phyloP scores from a whole-genome alignment of 2,113 vertebrate species.

The Mus pahari region DNA sequence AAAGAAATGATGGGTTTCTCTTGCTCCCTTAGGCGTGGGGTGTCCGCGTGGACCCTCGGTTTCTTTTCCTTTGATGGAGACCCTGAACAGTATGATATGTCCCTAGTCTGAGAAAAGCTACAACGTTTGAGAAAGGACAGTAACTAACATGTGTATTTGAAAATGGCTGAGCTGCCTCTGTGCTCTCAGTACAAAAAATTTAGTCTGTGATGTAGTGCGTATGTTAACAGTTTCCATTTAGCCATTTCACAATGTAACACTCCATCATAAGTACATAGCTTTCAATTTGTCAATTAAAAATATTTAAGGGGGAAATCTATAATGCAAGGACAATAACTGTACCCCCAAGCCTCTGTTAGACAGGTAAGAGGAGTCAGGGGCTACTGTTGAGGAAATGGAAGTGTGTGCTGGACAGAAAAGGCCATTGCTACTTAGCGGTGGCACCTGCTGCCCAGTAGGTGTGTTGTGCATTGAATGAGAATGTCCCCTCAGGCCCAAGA shows the following conservation, averaged over 20 bases:
- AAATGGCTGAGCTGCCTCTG: not conserved
- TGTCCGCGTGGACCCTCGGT: not conserved
- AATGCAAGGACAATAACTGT: not conserved
- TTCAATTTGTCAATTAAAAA: not conserved
- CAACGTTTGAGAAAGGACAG: not conserved
- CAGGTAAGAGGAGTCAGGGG: not conserved
- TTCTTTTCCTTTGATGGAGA: not conserved
- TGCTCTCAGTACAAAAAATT: not conserved
- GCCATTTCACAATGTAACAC: not conserved
- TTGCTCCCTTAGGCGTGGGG: not conserved
- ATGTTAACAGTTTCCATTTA: not conserved
- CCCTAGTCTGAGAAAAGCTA: not conserved
- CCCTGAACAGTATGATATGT: not conserved
- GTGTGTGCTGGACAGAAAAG: accelerated
- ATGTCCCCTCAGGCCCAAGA: not conserved
- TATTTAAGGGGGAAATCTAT: not conserved
- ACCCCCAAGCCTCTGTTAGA: not conserved
- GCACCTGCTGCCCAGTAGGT: not conserved
- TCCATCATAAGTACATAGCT: not conserved
- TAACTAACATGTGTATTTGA: not conserved
- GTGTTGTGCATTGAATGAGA: not conserved
- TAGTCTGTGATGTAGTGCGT: not conserved
- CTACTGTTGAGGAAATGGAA: too few species aligned
- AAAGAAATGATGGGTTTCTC: not conserved
- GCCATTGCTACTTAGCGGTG: not conserved